Evolutionary conservation across 2,888 invertebrate genomes (phyloP).

Genomic region (Agriopis leucophaearia): DNA sequence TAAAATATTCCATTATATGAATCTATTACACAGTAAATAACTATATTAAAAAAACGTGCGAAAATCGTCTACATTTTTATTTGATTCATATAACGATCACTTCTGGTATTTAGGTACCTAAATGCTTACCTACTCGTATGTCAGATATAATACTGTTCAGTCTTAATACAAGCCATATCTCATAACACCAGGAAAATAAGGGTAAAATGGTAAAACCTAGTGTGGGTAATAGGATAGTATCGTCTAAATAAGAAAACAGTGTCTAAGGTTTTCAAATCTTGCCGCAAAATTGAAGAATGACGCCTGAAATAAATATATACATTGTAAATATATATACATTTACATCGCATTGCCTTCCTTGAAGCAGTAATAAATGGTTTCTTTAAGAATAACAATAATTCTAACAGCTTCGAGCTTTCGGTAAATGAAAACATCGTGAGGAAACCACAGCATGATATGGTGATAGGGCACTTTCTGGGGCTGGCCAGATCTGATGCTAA

Average conservation of each 20-base stretch:
- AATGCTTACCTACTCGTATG: constrained; percentile 3
- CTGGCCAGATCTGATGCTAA: not conserved
- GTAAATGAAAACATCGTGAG: not conserved
- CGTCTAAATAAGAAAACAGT: constrained; percentile 10
- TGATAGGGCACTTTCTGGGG: not conserved
- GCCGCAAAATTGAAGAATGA: not conserved
- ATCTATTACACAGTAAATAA: constrained; percentile 26
- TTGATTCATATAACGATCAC: not conserved
- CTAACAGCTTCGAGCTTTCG: not conserved
- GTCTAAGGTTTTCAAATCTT: constrained; percentile 2
- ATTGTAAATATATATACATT: too few species aligned
- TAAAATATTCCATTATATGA: constrained; percentile 39
- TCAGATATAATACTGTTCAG: constrained; percentile 4
- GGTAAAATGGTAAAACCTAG: constrained; percentile 19
- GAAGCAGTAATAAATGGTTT: not conserved
- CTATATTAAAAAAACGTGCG: not conserved
- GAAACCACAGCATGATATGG: not conserved
- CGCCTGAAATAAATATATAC: too few species aligned
- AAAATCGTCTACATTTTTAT: not conserved
- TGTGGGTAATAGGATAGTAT: constrained; percentile 16
- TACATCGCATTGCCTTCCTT: not conserved
- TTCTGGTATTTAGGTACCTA: not conserved
- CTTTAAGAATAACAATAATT: too few species aligned
- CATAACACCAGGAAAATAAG: constrained; percentile 18
- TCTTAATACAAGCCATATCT: constrained; percentile 12